Evolutionary conservation across 2,113 vertebrate genomes (phyloP).

Genomic region (Agelaius phoeniceus): DNA sequence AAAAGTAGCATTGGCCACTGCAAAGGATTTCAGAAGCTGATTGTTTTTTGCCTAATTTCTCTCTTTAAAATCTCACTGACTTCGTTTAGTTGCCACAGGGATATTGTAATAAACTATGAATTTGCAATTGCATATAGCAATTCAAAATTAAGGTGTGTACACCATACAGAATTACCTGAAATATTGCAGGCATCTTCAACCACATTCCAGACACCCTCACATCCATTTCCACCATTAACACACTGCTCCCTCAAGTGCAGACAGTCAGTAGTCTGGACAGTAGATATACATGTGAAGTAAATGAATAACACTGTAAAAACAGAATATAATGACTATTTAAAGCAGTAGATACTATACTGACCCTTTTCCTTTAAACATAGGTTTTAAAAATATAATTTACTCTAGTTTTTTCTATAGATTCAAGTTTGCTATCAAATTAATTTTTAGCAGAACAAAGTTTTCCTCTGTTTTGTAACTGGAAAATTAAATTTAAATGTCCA

Average conservation of each 20-base stretch:
- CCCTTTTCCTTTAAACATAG: background rate
- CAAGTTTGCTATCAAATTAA: background rate
- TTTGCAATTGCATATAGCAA: background rate
- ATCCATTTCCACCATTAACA: slow-evolving; percentile 33
- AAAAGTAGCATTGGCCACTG: background rate
- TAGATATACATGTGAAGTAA: slow-evolving; percentile 8
- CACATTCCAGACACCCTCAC: slow-evolving; percentile 59
- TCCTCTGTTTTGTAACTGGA: background rate
- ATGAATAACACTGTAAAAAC: slow-evolving; percentile 63
- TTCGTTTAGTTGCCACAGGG: background rate
- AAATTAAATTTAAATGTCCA: background rate
- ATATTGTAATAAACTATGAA: background rate
- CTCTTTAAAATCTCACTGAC: background rate
- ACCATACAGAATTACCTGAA: slow-evolving; percentile 66
- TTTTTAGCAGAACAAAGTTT: background rate
- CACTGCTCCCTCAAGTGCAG: slow-evolving; percentile 63
- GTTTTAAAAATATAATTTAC: background rate
- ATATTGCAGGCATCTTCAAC: slow-evolving; percentile 69
- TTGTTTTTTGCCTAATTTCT: background rate
- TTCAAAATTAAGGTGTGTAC: background rate
- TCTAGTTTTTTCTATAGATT: background rate
- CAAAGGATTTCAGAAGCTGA: background rate
- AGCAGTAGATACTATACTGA: background rate
- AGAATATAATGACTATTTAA: background rate
- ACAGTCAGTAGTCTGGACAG: slow-evolving; percentile 54